Evolutionary conservation across 2,113 vertebrate species (phyloP), one percentile per base, ranked within the genome.

Genomic region (Hepsetus odoe): DNA sequence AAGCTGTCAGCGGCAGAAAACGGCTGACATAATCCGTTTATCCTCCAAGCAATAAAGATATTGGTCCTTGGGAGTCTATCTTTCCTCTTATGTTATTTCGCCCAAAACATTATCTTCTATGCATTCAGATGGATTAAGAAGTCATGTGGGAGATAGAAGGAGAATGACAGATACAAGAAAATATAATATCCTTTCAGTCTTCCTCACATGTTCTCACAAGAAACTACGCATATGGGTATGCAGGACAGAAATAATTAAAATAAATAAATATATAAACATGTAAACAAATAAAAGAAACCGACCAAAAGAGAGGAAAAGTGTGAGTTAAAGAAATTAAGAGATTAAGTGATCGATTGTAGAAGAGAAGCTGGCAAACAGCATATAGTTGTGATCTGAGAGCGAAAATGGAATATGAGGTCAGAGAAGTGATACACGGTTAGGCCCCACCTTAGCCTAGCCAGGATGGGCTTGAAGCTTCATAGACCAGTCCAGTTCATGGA

Each of bases 101-200:
- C 96, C 98, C 96, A 98, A 98, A 99, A 99, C 98, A 99, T 98
- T 99, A 99, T 99, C 98, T 98, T 96, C 95, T 96, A 95, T 96
- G 97, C 98, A 99, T 98, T 99, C 96, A 97, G 97, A 99, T 98
- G 98, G 98, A 99, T 99, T 99, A 98, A 98, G 96, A 97, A 99
- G 97, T 98, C 98, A 98, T 98, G 96, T 95, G 96, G 95, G 95
- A 99, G 98, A 99, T 99, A 97, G 96, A 96, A 96, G 94, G 92
- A 93, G 98, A 98, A 98, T 98, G 96, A 98, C 96, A 97, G 95
- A 97, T 95, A 97, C 94, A 96, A 96, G 97, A 96, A 92, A 94
- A 95, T 95, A 97, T 95, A 95, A 97, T 96, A 96, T 96, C 94
- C 94, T 92, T 96, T 96, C 95, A 93, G 95, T 95, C 94, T 92